Evolutionary conservation across 2,888 invertebrate genomes (phyloP).

Genomic region (Brachylomia viminalis): DNA sequence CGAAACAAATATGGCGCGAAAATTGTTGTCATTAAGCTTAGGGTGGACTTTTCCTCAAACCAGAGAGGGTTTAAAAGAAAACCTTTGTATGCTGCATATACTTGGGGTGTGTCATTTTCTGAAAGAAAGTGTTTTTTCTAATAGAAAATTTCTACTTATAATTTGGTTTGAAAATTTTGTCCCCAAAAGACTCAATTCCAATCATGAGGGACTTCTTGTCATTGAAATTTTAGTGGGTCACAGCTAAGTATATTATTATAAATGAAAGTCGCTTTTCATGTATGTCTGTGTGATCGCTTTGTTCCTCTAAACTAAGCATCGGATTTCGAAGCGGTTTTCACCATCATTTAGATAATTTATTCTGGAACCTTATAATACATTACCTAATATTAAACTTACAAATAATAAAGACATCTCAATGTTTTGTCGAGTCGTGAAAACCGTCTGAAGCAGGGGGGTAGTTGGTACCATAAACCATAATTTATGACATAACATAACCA

Average conservation of each 20-base stretch:
- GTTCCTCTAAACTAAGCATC: too few relatives aligned
- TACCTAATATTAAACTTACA: too few relatives aligned
- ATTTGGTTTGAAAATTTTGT: not conserved
- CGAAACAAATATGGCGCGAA: conserved; percentile 58
- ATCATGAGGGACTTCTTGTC: not conserved
- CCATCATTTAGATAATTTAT: too few relatives aligned
- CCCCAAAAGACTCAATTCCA: not conserved
- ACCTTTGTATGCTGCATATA: not conserved
- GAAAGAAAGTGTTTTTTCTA: not conserved
- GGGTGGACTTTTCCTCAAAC: conserved; percentile 33
- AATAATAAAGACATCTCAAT: too few relatives aligned
- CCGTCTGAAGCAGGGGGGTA: too few relatives aligned
- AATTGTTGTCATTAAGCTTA: conserved; percentile 60
- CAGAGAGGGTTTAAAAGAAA: conserved; percentile 25
- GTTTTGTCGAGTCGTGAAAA: too few relatives aligned
- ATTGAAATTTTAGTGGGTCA: not conserved
- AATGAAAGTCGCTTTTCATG: too few relatives aligned
- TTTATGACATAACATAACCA: not conserved
- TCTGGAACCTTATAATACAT: too few relatives aligned
- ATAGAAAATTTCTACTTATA: too few relatives aligned
- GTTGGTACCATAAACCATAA: not conserved
- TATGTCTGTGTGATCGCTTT: too few relatives aligned
- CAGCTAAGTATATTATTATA: too few relatives aligned
- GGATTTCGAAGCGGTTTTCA: too few relatives aligned
- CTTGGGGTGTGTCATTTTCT: not conserved